Base-by-base conservation (phyloP, 2,888 invertebrate genomes). In the Thereva nobilitata region DNA sequence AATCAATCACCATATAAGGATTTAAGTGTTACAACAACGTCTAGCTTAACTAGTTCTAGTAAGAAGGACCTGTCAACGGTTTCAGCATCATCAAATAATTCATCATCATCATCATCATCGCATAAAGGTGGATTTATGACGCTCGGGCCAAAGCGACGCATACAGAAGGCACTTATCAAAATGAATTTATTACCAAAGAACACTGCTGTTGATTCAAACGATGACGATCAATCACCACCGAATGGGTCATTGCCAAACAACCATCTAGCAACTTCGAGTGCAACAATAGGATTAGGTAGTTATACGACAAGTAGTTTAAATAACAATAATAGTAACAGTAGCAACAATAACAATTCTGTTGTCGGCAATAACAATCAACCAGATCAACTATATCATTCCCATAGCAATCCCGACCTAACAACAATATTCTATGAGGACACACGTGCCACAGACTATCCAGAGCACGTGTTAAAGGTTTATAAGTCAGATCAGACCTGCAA, bases 401-500 rank as follows among this genome's bases (percentile, higher is more conserved):
- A 92, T 76, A 93, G 93, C 76, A 94, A 94, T 82, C 94, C 94
- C 7, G 94, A 95, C 80, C 83, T 95, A 71, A 91, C 90, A 80
- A 89, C 89, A 66, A 85, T 79, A 35, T 91, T 91, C 77, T 93
- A 92, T 80, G 92, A 93, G 77, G 93, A 92, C 75, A 83, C 87
- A 57, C 86, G 90, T 73, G 86, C 89, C 63, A 85, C 90, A 9
- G 94, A 95, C 80, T 93, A 91, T 80, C 97, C 97, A 3, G 97
- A 98, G 80, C 97, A 98, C 83, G 98, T 98, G 41, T 85, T 99
- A 54, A 98, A 98, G 84, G 92, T 93, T 63, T 98, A 89, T 83
- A 93, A 92, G 83, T 90, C 95, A 38, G 98, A 99, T 83, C 98
- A 98, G 83, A 94, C 95, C 47, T 98, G 93, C 86, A 97, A 98